Conservation (phyloP, 2,888 invertebrate species). For the Elaeidobius kamerunicus region DNA sequence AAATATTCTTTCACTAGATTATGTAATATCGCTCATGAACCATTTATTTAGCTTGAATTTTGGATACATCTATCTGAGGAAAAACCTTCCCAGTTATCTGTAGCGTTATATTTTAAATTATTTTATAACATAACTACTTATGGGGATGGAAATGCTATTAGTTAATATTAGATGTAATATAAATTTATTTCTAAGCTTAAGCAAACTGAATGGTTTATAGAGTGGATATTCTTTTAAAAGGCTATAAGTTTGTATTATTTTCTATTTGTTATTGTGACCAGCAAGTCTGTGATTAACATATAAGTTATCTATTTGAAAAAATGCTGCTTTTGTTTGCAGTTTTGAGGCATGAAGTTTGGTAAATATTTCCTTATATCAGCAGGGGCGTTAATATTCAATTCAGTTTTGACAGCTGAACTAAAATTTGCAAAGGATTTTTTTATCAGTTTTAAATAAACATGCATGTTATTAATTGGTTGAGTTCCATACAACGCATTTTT, state of each 20-base stretch:
- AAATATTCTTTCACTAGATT: not conserved
- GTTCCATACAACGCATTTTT: too few relatives aligned
- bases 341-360: not conserved
- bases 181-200: constrained; percentile 1
- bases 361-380: constrained; percentile 1
- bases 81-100: not conserved
- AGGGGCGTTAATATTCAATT: too few relatives aligned
- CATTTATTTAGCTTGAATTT: not conserved
- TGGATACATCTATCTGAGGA: not conserved
- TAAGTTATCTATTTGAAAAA: constrained; percentile 12
- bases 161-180: not conserved
- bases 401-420: too few relatives aligned
- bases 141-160: not conserved
- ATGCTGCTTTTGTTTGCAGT: not conserved
- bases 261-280: constrained; percentile 16
- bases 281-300: constrained; percentile 19
- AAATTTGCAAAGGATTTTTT: too few relatives aligned
- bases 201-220: not conserved
- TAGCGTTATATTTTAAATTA: not conserved
- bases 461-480: too few relatives aligned
- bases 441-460: too few relatives aligned
- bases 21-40: not conserved
- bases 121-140: not conserved
- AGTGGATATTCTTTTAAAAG: not conserved
- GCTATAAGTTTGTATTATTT: constrained; percentile 8